Conservation (phyloP, 1,140 invertebrate genomes). For the Drepana arcuata region DNA sequence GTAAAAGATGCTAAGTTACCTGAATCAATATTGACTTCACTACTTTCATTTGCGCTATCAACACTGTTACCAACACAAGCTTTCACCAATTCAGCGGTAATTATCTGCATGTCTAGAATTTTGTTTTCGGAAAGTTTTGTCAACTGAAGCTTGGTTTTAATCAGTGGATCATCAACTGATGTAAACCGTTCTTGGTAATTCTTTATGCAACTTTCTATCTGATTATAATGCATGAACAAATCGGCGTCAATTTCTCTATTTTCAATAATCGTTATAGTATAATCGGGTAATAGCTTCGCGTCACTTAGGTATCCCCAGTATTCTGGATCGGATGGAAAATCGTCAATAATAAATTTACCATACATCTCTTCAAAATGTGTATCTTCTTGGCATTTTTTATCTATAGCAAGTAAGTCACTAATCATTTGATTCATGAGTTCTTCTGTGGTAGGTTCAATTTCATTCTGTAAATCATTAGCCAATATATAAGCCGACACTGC, state of each 20-base stretch:
- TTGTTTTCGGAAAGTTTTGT: conserved; percentile 10
- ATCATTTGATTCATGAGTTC: conserved; percentile 56
- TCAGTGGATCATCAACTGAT: conserved; percentile 34
- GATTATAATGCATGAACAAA: conserved; percentile 40
- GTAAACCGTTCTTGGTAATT: conserved; percentile 37
- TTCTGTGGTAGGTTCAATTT: conserved; percentile 37
- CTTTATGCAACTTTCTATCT: conserved; percentile 34
- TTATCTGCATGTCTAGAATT: conserved; percentile 9
- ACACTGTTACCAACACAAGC: too few species aligned
- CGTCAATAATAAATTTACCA: conserved; percentile 74
- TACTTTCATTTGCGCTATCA: conserved; percentile 8
- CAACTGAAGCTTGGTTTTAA: conserved; percentile 34
- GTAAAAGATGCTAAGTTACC: conserved; percentile 22
- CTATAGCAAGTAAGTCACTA: conserved; percentile 42
- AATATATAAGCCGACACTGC: conserved; percentile 45
- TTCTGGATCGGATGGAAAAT: conserved; percentile 64
- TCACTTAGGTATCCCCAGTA: conserved; percentile 58
- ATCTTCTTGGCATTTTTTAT: conserved; percentile 30
- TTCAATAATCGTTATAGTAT: conserved; percentile 68
- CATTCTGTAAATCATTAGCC: conserved; percentile 48
- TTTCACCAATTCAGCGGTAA: too few species aligned
- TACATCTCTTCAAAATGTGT: conserved; percentile 30
- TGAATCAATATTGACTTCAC: conserved; percentile 8
- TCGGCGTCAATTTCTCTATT: conserved; percentile 57
- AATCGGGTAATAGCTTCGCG: conserved; percentile 64